Evolutionary conservation across 2,113 vertebrate species (phyloP).

Genomic region (Notothenia rossii): DNA sequence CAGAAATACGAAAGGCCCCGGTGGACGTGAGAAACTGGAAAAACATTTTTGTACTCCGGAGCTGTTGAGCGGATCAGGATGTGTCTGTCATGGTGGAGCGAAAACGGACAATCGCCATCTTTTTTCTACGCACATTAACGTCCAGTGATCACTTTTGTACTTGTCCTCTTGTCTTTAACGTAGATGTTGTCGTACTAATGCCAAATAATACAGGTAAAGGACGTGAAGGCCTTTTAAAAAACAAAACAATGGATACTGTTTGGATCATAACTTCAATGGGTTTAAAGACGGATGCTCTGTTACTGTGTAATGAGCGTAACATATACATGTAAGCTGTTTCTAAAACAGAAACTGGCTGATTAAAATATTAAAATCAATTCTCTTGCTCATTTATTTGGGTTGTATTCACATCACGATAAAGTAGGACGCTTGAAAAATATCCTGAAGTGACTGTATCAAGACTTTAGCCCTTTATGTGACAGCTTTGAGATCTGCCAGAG

Average conservation of each 20-base stretch:
- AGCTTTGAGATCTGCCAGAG: background rate
- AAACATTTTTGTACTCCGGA: background rate
- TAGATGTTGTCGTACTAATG: constrained; percentile 52
- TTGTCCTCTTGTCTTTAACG: constrained; percentile 32
- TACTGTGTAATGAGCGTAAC: constrained; percentile 74
- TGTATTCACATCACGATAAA: background rate
- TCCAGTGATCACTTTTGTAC: constrained; percentile 48
- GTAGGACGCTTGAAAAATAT: background rate
- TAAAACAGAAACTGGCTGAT: constrained; percentile 38
- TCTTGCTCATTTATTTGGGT: background rate
- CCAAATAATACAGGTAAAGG: constrained; percentile 48
- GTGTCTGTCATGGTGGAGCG: background rate
- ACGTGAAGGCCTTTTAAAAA: constrained; percentile 30
- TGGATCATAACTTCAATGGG: constrained; percentile 40
- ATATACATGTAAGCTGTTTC: constrained; percentile 32
- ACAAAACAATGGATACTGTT: constrained; percentile 53
- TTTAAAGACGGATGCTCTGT: constrained; percentile 53
- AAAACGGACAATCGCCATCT: constrained; percentile 21
- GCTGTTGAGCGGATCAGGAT: constrained; percentile 1
- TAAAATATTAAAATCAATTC: background rate
- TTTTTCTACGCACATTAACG: constrained; percentile 38
- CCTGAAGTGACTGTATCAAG: background rate
- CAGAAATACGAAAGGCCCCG: background rate
- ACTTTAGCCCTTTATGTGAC: background rate
- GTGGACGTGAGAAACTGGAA: background rate